Conservation (phyloP, 2,113 vertebrate species). For the Todiramphus chloris region DNA sequence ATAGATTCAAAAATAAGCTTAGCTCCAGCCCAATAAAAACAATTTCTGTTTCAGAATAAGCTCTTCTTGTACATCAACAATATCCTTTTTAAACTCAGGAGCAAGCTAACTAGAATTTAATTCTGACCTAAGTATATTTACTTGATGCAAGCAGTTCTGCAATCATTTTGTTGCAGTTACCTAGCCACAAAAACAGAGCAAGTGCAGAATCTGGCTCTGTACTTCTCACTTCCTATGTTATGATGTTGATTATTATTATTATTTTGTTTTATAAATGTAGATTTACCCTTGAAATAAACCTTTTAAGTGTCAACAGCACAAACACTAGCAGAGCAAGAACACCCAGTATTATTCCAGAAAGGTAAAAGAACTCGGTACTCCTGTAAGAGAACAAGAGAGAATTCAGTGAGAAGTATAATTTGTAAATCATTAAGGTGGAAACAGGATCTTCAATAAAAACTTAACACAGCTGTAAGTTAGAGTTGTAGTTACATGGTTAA, state of each 20-base stretch:
- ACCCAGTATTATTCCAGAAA: constrained; percentile 70
- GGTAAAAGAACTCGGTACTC: constrained; percentile 74
- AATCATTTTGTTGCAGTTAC: background rate
- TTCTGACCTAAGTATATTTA: background rate
- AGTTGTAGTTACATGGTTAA: background rate
- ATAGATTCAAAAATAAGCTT: background rate
- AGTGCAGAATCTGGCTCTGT: background rate
- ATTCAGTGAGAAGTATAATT: background rate
- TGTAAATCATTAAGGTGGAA: background rate
- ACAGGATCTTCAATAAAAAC: background rate
- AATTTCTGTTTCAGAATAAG: background rate
- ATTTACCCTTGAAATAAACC: constrained; percentile 76
- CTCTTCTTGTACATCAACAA: background rate
- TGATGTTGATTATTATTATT: background rate
- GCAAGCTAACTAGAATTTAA: background rate
- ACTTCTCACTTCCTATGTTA: background rate
- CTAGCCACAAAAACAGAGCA: background rate
- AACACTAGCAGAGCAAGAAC: constrained; percentile 73
- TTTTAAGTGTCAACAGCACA: constrained; percentile 73
- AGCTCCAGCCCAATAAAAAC: background rate
- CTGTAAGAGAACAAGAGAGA: constrained; percentile 65
- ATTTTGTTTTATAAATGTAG: background rate
- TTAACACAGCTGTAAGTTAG: background rate
- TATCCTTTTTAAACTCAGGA: background rate
- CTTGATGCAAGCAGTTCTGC: background rate